Evolutionary conservation across 1,140 invertebrate species (phyloP), one percentile per base, ranked within the genome.

Genomic region (Nephila pilipes): DNA sequence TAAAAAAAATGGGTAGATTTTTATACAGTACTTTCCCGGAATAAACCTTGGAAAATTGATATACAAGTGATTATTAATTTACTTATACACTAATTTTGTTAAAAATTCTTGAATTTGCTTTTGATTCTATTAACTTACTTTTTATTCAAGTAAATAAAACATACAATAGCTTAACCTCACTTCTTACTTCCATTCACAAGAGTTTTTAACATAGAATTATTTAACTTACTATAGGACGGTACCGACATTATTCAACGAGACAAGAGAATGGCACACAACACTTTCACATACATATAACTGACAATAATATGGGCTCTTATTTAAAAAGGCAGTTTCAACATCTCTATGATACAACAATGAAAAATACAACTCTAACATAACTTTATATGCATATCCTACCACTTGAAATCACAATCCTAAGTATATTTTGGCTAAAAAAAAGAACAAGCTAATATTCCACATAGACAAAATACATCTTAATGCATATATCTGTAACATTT

Each of bases 301-400:
- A 80, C 75, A 80, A 80, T 36, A 32, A 32, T 29, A 69, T 87
- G 85, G 85, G 85, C 85, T 87, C 85, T 87, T 87, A 87, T 36
- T 60, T 38, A 87, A 60, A 87, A 87, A 87, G 85, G 85, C 85
- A 87, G 85, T 87, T 87, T 65, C 85, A 87, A 87, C 14, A 38
- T 25, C 6, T 69, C 55, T 60, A 57, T 20, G 38, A 29, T n/a
- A n/a, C 36, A 12, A 87, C 57, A 87, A 65, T 14, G 38, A 25
- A 29, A 65, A 38, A 58, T 22, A 32, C 29, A 75, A 75, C 14
- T 5, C 22, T 18, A 58, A 87, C 29, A 69, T 20, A 81, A 81
- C 0, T 85, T 55, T 87, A 60, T 32, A 65, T 65, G 36, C 58
- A 65, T 60, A 32, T 81, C n/a, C 60, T 46, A 65, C 32, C n/a